phyloP scores from a whole-genome alignment of 2,797 vertebrate species.

The Gymnocypris eckloni region DNA sequence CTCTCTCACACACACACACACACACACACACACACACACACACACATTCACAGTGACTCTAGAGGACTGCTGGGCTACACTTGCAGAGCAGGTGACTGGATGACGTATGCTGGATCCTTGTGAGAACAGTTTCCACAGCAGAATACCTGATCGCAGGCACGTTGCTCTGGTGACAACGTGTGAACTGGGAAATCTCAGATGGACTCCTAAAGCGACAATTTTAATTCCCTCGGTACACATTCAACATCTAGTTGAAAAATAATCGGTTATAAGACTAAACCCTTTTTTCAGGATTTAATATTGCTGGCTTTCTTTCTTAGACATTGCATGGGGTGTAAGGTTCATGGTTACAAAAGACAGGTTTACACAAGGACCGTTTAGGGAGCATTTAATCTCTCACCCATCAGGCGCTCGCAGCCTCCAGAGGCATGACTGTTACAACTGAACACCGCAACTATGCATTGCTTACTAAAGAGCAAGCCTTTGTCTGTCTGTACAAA shows the following conservation, averaged over 20 bases:
- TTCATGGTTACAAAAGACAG: slow-evolving; percentile 47
- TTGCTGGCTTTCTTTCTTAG: slow-evolving; percentile 22
- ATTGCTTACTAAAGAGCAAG: slow-evolving; percentile 38
- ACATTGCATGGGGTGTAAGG: slow-evolving; percentile 33
- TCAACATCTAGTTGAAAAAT: slow-evolving; percentile 12
- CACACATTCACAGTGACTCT: slow-evolving; percentile 27
- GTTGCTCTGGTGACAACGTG: slow-evolving; percentile 27
- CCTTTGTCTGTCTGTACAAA: slow-evolving; percentile 22
- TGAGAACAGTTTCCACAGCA: slow-evolving; percentile 43
- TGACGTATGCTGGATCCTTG: slow-evolving; percentile 43
- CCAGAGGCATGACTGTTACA: slow-evolving; percentile 28
- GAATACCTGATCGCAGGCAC: slow-evolving; percentile 43
- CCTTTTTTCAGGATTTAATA: slow-evolving; percentile 24
- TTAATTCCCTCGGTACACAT: background rate
- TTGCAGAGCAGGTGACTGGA: slow-evolving; percentile 48
- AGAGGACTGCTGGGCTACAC: slow-evolving; percentile 11
- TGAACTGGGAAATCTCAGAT: slow-evolving; percentile 23
- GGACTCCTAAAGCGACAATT: slow-evolving; percentile 19
- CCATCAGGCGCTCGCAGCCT: slow-evolving; percentile 28
- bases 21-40: slow-evolving; percentile 42
- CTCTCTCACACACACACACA: slow-evolving; percentile 22
- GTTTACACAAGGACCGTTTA: slow-evolving; percentile 49
- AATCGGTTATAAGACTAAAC: background rate
- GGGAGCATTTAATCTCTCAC: slow-evolving; percentile 50
- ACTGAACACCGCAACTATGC: slow-evolving; percentile 19